Conservation (phyloP, 1,140 invertebrate genomes). For the Pseudobourletiella spinata region DNA sequence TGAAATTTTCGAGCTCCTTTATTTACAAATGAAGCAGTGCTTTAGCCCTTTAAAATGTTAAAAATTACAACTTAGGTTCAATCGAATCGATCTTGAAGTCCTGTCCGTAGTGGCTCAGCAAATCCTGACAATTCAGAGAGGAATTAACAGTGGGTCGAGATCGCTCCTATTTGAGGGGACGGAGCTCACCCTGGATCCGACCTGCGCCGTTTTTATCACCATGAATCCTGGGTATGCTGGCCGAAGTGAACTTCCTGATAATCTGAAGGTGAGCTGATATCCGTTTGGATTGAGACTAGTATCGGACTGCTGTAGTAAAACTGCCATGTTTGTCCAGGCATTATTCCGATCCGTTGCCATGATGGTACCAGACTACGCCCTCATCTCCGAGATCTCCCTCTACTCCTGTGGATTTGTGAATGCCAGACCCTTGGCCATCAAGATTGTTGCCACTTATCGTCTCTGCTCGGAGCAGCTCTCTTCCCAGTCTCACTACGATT, state of each 20-base stretch:
- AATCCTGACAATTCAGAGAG: conserved; percentile 63
- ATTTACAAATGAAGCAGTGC: neutral
- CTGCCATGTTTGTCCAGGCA: conserved; percentile 48
- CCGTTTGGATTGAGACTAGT: no score
- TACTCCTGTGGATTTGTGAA: conserved; percentile 90
- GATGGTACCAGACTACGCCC: conserved; percentile 94
- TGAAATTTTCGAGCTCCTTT: conserved; percentile 52
- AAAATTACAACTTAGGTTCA: conserved; percentile 33
- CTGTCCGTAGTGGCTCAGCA: conserved; percentile 87
- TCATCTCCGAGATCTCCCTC: conserved; percentile 88
- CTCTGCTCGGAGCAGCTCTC: conserved; percentile 91
- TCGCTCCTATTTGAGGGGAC: conserved; percentile 83
- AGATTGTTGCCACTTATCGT: conserved; percentile 88
- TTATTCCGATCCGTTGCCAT: conserved; percentile 92
- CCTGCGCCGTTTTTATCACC: conserved; percentile 89
- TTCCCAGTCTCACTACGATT: conserved; percentile 92
- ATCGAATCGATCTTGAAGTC: conserved; percentile 57
- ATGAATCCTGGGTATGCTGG: conserved; percentile 90
- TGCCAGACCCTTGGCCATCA: conserved; percentile 77
- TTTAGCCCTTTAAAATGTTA: no score
- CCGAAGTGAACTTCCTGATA: conserved; percentile 81
- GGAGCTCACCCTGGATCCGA: conserved; percentile 72
- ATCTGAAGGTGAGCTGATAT: conserved; percentile 62
- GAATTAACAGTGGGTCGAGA: conserved; percentile 63
- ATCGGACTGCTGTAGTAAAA: neutral